Evolutionary conservation across 2,797 vertebrate species (phyloP).

Genomic region (Nyctibius grandis): DNA sequence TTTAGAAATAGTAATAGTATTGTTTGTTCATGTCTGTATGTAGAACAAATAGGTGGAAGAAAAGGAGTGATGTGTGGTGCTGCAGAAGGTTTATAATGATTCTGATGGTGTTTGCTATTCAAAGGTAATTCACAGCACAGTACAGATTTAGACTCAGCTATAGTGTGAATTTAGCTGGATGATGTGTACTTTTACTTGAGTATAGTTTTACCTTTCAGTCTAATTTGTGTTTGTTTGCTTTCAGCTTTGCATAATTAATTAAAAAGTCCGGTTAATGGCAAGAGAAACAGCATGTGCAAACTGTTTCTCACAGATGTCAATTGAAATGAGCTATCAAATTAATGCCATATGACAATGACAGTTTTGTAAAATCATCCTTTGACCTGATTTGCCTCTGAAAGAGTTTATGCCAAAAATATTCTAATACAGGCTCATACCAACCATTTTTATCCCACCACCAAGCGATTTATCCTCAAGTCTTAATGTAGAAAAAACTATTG

Average conservation of each 20-base stretch:
- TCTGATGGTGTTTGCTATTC: not conserved
- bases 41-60: not conserved
- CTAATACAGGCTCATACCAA: not conserved
- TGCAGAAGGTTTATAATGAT: not conserved
- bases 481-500: not conserved
- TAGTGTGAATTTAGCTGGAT: not conserved
- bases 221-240: constrained; percentile 62
- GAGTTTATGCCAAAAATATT: constrained; percentile 22
- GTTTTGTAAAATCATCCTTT: constrained; percentile 62
- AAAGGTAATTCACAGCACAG: not conserved
- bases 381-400: constrained; percentile 47
- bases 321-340: constrained; percentile 69
- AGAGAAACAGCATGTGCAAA: constrained; percentile 64
- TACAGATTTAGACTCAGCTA: not conserved
- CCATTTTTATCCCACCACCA: constrained; percentile 13
- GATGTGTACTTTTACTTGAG: not conserved
- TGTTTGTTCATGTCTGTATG: not conserved
- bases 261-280: constrained; percentile 64
- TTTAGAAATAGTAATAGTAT: not conserved
- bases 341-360: constrained; percentile 64
- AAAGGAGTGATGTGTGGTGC: not conserved
- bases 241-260: constrained; percentile 68
- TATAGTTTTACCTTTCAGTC: constrained; percentile 54
- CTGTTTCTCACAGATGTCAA: constrained; percentile 72
- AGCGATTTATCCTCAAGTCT: not conserved